Evolutionary conservation across 2,797 vertebrate species (phyloP), one percentile per base, ranked within the genome.

Genomic region (Megalops cyprinoides): DNA sequence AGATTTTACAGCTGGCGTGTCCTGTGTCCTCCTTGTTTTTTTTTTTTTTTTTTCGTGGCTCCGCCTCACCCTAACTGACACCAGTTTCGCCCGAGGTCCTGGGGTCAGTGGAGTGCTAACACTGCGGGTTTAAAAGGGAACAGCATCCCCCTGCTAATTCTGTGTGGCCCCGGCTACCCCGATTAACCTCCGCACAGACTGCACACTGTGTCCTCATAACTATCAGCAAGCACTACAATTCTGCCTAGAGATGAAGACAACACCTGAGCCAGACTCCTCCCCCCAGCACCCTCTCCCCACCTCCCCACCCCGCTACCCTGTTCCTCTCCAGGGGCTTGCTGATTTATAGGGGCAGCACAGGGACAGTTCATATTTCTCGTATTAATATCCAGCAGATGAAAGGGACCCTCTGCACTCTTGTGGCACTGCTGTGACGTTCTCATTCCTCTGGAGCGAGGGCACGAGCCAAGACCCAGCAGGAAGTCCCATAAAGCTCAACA

Each of bases 91-190:
- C 5, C 14, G 28, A 39, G 39, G 39, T 55, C 51, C 34, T 75
- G 79, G 48, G 67, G 53, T 80, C 79, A 80, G 79, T 65, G 39
- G 75, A 78, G 79, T 69, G 44, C 67, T 74, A 78, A 78, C 44
- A 25, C 76, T 67, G 62, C 31, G 74, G 34, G 48, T 39, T 81
- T 74, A 81, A 75, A 53, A 49, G 53, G 37, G 23, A 76, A 44
- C 74, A 49, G 74, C 79, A 74, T 83, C 55, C 34, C 49, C 25
- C 46, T 15, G 62, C 39, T 83, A 80, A 78, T 80, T 67, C 65
- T 10, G 67, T 67, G 77, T 44, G 46, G 71, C 48, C 62, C 48
- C 37, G 44, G 49, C 42, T 77, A 37, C 60, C 77, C 76, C 39
- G 69, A 73, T 79, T 65, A 65, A 62, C 53, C 55, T 39, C 55